Conservation (phyloP, 2,797 vertebrate genomes). For the Lateolabrax maculatus region DNA sequence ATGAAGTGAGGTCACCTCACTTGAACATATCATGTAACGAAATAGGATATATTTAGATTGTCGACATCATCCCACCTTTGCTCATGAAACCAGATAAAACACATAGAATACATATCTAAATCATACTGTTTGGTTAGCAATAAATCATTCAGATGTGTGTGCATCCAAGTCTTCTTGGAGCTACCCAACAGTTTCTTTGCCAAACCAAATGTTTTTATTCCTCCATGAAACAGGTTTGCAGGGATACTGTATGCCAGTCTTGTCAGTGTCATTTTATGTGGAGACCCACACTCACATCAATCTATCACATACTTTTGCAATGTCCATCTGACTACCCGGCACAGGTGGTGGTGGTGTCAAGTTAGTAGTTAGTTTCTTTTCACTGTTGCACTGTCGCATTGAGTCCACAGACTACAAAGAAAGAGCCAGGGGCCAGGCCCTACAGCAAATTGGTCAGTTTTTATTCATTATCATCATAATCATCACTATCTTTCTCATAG, state of each 20-base stretch:
- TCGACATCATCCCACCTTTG: constrained; percentile 72
- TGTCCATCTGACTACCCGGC: constrained; percentile 72
- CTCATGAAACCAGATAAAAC: constrained; percentile 70
- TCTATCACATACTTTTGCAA: constrained; percentile 70
- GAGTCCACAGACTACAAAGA: constrained; percentile 39
- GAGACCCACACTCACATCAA: constrained; percentile 66
- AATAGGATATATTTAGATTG: constrained; percentile 77
- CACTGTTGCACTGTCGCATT: constrained; percentile 38
- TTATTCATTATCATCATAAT: constrained; percentile 7
- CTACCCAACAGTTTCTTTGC: constrained; percentile 43
- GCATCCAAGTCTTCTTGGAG: constrained; percentile 47
- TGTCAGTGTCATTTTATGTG: constrained; percentile 58
- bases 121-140: constrained; percentile 42
- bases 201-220: constrained; percentile 62
- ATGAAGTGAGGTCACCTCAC: constrained; percentile 81
- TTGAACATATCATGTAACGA: constrained; percentile 72
- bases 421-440: neutral
- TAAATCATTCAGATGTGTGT: constrained; percentile 54
- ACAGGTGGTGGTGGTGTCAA: constrained; percentile 80
- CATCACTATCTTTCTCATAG: neutral
- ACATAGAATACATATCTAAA: constrained; percentile 57
- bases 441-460: constrained; percentile 1
- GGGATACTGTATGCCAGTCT: constrained; percentile 36
- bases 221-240: constrained; percentile 43
- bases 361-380: constrained; percentile 58